Conservation (phyloP, 1,140 invertebrate genomes). For the Scaptomyza pallida region DNA sequence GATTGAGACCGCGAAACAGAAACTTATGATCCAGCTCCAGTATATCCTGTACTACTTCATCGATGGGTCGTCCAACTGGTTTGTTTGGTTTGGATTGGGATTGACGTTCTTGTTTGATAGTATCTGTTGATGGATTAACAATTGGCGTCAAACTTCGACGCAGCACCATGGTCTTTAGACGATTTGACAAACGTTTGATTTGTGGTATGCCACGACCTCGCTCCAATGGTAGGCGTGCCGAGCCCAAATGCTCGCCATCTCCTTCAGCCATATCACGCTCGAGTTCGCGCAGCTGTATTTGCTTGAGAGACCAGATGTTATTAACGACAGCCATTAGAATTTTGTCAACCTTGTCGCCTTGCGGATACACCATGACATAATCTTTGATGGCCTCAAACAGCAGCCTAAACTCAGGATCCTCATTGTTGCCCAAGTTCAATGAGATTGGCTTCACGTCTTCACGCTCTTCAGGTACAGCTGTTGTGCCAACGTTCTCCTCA, state of each 20-base stretch:
- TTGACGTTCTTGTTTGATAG: conserved; percentile 3
- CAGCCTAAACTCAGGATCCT: conserved; percentile 57
- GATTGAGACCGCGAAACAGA: conserved; percentile 85
- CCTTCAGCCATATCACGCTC: conserved; percentile 50
- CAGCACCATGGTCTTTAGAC: conserved; percentile 56
- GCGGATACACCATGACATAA: conserved; percentile 59
- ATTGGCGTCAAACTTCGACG: conserved; percentile 55
- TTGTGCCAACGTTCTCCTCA: conserved; percentile 41
- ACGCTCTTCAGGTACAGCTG: neutral
- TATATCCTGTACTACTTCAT: conserved; percentile 78
- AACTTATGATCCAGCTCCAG: conserved; percentile 83
- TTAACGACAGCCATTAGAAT: conserved; percentile 51
- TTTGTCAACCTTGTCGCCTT: conserved; percentile 61
- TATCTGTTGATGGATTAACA: neutral
- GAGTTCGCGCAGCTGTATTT: conserved; percentile 55
- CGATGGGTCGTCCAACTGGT: conserved; percentile 67
- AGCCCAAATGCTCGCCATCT: conserved; percentile 32
- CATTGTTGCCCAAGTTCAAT: conserved; percentile 14
- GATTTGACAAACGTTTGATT: conserved; percentile 66
- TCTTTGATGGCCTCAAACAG: conserved; percentile 59
- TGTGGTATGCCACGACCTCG: conserved; percentile 37
- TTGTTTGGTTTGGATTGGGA: conserved; percentile 35
- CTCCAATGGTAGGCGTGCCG: conserved; percentile 8
- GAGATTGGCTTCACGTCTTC: conserved; percentile 5
- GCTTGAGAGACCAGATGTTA: conserved; percentile 62